These are phyloP conservation scores for Torymus texanus DNA, from an alignment of 2,888 invertebrate species.

Conservation along the genomic window DNA sequence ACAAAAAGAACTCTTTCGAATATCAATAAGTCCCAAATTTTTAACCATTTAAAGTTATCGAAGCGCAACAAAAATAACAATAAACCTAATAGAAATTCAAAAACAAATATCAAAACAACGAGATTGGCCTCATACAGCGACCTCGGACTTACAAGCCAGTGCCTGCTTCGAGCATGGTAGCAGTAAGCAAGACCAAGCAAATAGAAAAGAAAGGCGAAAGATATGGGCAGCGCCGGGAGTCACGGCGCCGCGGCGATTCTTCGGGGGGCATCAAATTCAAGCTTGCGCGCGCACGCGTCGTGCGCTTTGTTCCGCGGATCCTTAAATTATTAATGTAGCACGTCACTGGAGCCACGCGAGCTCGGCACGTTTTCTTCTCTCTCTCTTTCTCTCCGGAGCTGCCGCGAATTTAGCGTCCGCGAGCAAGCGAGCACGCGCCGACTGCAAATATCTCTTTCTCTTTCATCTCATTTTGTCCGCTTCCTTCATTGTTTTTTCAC, in stretches of 20 bases:
- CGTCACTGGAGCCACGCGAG: conserved; percentile 50
- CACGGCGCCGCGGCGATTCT: neutral
- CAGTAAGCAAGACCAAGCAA: neutral
- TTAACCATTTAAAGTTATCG: no score
- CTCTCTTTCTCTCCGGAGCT: neutral
- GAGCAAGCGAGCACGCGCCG: neutral
- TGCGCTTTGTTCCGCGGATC: conserved; percentile 59
- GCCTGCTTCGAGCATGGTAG: no score
- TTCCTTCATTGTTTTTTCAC: conserved; percentile 25
- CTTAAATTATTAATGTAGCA: conserved; percentile 63
- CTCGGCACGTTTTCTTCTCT: conserved; percentile 21
- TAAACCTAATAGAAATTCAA: no score
- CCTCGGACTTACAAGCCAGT: neutral
- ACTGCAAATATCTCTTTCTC: conserved; percentile 37
- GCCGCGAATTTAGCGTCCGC: neutral
- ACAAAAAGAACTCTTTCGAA: no score
- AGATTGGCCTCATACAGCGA: neutral
- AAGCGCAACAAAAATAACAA: no score
- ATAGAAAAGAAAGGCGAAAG: neutral
- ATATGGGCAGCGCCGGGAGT: neutral
- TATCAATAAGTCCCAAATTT: no score
- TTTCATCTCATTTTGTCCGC: conserved; percentile 33
- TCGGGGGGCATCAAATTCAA: conserved; percentile 27
- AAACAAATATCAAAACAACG: neutral
- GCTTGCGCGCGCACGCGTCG: neutral